phyloP scores from a whole-genome alignment of 2,113 vertebrate genomes.

The Callionymus lyra region DNA sequence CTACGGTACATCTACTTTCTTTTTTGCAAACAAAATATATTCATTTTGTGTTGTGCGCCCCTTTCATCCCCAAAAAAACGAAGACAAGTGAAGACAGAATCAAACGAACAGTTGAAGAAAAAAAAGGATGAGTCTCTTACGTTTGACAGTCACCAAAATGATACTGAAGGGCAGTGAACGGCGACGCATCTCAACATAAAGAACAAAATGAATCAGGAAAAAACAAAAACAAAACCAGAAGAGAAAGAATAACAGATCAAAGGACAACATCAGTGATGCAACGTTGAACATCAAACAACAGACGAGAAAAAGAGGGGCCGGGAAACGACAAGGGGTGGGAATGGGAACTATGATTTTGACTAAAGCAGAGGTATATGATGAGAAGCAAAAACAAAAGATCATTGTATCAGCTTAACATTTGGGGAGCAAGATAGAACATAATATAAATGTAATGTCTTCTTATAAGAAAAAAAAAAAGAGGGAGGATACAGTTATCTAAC shows the following conservation, averaged over 20 bases:
- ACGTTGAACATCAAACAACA: conserved; percentile 39
- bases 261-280: conserved; percentile 4
- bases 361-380: too few species aligned
- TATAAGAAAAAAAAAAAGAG: too few species aligned
- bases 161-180: conserved; percentile 27
- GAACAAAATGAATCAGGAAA: conserved; percentile 40
- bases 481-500: too few species aligned
- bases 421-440: too few species aligned
- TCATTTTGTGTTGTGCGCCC: too few species aligned
- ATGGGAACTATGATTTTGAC: neutral
- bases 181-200: conserved; percentile 35
- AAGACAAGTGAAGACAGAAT: conserved; percentile 13
- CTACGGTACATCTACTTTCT: too few species aligned
- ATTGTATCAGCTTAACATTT: too few species aligned
- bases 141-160: conserved; percentile 31
- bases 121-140: conserved; percentile 35
- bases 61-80: too few species aligned
- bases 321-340: conserved; percentile 7
- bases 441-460: too few species aligned
- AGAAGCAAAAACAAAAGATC: too few species aligned
- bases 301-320: conserved; percentile 3
- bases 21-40: neutral
- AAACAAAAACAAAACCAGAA: conserved; percentile 28
- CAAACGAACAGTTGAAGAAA: neutral
- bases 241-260: conserved; percentile 46